Conservation (phyloP, 2,888 invertebrate species). For the Koerneria pararmatus region DNA sequence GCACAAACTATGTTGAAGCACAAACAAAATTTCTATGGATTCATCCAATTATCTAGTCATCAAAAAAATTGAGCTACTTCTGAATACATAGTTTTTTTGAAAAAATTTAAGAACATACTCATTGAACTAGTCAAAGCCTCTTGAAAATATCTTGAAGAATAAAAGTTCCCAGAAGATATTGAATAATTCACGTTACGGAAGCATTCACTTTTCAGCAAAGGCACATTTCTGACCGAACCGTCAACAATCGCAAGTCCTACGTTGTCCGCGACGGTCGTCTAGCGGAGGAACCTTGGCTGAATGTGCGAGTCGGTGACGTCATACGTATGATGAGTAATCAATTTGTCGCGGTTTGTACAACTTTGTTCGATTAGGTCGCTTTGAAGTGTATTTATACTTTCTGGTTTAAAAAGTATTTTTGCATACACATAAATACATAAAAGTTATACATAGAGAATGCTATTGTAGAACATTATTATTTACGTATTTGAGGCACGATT, state of each 20-base stretch:
- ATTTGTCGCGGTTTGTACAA: slow-evolving; percentile 75
- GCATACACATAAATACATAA: too few relatives aligned
- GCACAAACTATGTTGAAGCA: background rate
- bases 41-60: background rate
- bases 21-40: background rate
- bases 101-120: too few relatives aligned
- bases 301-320: slow-evolving; percentile 87
- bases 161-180: background rate
- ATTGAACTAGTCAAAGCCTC: background rate
- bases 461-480: too few relatives aligned
- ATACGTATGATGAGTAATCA: slow-evolving; percentile 98
- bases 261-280: slow-evolving; percentile 81
- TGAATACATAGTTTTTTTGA: background rate
- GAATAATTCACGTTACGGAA: too few relatives aligned
- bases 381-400: background rate
- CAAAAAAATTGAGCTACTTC: background rate
- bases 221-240: slow-evolving; percentile 93
- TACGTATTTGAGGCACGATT: too few relatives aligned
- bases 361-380: slow-evolving; percentile 30
- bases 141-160: background rate
- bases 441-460: too few relatives aligned
- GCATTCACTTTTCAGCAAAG: slow-evolving; percentile 76
- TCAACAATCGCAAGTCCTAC: slow-evolving; percentile 88
- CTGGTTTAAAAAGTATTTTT: too few relatives aligned
- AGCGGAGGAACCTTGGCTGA: slow-evolving; percentile 76